Evolutionary conservation across 2,797 vertebrate species (phyloP).

Genomic region (Lophura swinhoii): DNA sequence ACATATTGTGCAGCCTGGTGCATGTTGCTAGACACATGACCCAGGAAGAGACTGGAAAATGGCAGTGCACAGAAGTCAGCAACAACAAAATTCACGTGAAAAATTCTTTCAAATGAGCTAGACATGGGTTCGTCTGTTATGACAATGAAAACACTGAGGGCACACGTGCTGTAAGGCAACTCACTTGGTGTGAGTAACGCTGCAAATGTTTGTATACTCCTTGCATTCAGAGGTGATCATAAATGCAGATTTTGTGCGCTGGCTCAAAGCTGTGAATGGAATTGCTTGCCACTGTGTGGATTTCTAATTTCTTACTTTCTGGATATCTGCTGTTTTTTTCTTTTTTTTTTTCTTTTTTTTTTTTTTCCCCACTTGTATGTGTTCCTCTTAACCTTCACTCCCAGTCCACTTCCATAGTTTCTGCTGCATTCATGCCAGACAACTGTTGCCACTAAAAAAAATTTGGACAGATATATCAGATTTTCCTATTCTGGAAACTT

Average conservation of each 20-base stretch:
- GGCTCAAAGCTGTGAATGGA: not conserved
- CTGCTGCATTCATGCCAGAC: not conserved
- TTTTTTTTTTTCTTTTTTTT: not conserved
- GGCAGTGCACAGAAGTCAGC: not conserved
- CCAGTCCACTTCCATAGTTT: not conserved
- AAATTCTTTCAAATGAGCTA: not conserved
- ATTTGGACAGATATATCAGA: not conserved
- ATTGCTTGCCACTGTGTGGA: fast-evolving
- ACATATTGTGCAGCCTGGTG: not conserved
- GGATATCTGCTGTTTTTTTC: not conserved
- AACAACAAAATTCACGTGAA: not conserved
- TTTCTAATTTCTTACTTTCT: not conserved
- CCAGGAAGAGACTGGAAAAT: not conserved
- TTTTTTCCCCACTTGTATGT: not conserved
- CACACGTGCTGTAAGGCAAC: not conserved
- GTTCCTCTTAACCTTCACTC: not conserved
- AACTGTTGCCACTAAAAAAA: not conserved
- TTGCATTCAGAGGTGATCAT: not conserved
- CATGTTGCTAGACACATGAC: not conserved
- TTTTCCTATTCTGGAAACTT: not conserved
- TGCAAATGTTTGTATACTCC: not conserved
- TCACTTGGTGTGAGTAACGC: not conserved
- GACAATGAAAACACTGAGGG: not conserved
- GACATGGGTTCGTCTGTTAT: not conserved
- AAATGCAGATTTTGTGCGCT: not conserved